Evolutionary conservation across 2,888 invertebrate genomes (phyloP), one percentile per base, ranked within the genome.

Genomic region (Cryptophagus acutangulus): DNA sequence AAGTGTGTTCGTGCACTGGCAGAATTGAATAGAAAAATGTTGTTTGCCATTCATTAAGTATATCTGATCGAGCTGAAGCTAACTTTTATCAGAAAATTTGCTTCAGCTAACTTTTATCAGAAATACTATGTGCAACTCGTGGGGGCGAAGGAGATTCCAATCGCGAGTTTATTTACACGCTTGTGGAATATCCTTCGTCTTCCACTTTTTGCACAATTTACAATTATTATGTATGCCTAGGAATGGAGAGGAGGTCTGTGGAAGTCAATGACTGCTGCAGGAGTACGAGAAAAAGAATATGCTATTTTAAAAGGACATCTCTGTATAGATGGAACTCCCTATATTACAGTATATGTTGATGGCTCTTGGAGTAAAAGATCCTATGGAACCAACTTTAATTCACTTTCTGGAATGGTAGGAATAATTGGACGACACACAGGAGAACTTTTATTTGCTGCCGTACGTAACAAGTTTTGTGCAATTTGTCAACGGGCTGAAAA

Each of bases 381-480:
- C 16, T 50, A 50, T 28, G 41, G 41, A 5, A 16, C 20, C 9
- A 45, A 38, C 17, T 51, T 37, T 38, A 41, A 45, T 33, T 33
- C 51, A 6, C n/a, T 33, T 10, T 46, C 46, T 9, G 48, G 48
- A 15, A 12, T 30, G 8, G 48, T 38, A 8, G 43, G 26, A 6
- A 51, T 49, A 13, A 46, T 52, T 25, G 52, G 51, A 6, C 10
- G 38, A 5, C 2, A 36, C n/a, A 52, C 47, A 6, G 33, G 31
- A 12, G 33, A 51, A 35, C 8, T 52, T 2, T 14, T 51, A 14
- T 51, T 33, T 40, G 9, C 49, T 5, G 51, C 38, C 17, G 45
- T 52, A 16, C 10, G 48, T 24, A 52, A 52, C 26, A 52, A 48
- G 42, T 49, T 25, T 41, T 52, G 51, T 31, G 31, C 13, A 13